Percentiles rank a stretch among this genome's conserved stretches.
phyloP scores from a whole-genome alignment of 2,888 invertebrate genomes.

The Zelleria hepariella region DNA sequence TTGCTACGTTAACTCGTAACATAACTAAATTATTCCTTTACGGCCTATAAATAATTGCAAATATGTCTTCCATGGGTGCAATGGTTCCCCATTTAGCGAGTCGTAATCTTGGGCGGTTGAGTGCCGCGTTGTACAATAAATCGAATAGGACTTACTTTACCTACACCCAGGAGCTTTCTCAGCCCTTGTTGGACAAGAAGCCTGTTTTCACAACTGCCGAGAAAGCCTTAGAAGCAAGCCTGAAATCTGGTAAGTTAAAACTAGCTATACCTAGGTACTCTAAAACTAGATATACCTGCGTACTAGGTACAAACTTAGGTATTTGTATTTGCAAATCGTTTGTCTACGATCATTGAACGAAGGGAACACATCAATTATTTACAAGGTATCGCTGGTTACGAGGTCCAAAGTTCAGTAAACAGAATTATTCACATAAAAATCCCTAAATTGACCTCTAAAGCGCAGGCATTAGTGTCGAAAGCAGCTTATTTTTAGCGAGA shows the following conservation, averaged over 20 bases:
- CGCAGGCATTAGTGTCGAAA: neutral
- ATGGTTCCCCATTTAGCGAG: constrained; percentile 42
- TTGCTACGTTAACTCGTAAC: neutral
- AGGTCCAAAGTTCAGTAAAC: constrained; percentile 1
- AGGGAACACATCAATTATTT: constrained; percentile 1
- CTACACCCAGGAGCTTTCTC: constrained; percentile 85
- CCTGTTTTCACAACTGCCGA: constrained; percentile 81
- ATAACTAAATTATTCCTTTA: neutral
- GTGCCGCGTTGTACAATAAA: constrained; percentile 41
- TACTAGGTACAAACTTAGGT: neutral
- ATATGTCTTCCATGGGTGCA: constrained; percentile 57
- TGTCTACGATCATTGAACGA: neutral
- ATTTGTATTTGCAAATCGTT: neutral
- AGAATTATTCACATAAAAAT: neutral
- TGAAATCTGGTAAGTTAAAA: constrained; percentile 85
- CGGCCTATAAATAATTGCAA: constrained; percentile 1
- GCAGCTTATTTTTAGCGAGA: neutral
- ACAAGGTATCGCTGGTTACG: neutral
- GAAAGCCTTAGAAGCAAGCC: constrained; percentile 80
- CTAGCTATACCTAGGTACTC: too few relatives aligned
- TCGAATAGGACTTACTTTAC: constrained; percentile 77
- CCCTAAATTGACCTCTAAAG: neutral
- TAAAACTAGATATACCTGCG: neutral
- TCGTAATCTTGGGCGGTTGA: constrained; percentile 43
- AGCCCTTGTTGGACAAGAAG: constrained; percentile 80